Conservation (phyloP, 2,888 invertebrate species). For the Ditylenchus weischeri region DNA sequence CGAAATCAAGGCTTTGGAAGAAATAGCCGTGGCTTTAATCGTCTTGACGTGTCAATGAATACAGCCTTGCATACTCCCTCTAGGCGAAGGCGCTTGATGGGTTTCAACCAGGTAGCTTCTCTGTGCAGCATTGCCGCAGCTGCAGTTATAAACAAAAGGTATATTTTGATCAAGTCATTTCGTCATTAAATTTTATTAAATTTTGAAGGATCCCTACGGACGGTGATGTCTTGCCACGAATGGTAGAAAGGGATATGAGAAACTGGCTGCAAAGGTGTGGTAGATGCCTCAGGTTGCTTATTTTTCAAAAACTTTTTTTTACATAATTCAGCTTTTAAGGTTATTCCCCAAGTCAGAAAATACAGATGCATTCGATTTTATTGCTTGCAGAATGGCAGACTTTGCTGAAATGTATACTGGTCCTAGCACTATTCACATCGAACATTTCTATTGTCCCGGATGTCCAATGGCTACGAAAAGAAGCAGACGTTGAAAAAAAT, state of each 20-base stretch:
- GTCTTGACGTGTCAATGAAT: conserved; percentile 17
- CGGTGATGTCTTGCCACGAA: conserved; percentile 14
- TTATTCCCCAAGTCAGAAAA: too few relatives aligned
- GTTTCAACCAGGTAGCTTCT: not conserved
- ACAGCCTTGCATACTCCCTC: not conserved
- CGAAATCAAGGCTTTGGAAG: conserved; percentile 6
- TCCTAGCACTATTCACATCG: not conserved
- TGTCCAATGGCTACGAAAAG: not conserved
- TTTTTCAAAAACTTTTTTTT: not conserved
- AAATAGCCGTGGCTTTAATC: conserved; percentile 4
- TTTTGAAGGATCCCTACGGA: conserved; percentile 2
- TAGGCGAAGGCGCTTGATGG: conserved; percentile 1
- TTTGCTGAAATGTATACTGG: conserved; percentile 11
- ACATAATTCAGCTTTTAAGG: not conserved
- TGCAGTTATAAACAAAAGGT: conserved; percentile 14
- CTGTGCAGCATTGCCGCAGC: conserved; percentile 15
- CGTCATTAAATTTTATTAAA: not conserved
- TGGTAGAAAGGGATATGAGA: conserved; percentile 10
- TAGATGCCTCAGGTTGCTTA: not conserved
- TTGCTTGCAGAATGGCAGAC: conserved; percentile 6
- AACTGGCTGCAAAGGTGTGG: conserved; percentile 15
- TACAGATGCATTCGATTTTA: not conserved
- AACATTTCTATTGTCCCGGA: conserved; percentile 3
- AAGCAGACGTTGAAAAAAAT: too few relatives aligned
- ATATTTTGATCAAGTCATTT: not conserved